These are phyloP conservation scores for Parapristionchus giblindavisi DNA, from an alignment of 2,888 invertebrate species.

Conservation along the genomic window DNA sequence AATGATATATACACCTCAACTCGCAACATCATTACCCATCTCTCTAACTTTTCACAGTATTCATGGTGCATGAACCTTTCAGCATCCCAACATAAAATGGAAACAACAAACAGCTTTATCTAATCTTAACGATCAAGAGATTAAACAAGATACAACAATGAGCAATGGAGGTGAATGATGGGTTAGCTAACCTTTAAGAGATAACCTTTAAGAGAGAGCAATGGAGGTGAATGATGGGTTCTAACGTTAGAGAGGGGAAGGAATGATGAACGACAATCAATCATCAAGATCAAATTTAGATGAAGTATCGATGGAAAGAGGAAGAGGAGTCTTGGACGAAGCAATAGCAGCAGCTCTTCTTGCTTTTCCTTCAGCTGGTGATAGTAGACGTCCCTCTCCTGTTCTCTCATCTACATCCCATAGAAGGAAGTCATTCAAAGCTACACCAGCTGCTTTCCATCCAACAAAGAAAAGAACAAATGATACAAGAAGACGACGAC, in stretches of 20 bases:
- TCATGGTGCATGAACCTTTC: not conserved
- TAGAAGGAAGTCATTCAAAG: conserved; percentile 58
- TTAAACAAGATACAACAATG: not conserved
- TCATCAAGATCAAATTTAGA: conserved; percentile 55
- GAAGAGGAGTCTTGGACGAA: conserved; percentile 39
- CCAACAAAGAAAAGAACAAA: conserved; percentile 63
- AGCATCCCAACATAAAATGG: not conserved
- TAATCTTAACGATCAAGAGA: not conserved
- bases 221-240: not conserved
- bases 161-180: too few species aligned
- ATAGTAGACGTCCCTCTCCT: conserved; percentile 50
- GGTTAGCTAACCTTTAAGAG: too few species aligned
- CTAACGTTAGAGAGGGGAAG: not conserved
- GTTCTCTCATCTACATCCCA: conserved; percentile 55
- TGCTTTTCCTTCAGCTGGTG: conserved; percentile 54
- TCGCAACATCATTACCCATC: not conserved
- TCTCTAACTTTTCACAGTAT: conserved; percentile 1
- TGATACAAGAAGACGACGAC: conserved; percentile 57
- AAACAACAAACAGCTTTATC: not conserved
- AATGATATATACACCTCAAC: not conserved
- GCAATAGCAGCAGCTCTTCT: conserved; percentile 43
- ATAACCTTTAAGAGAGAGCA: too few species aligned
- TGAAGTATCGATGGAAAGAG: conserved; percentile 41
- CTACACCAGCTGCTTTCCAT: conserved; percentile 62
- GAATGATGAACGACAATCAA: conserved; percentile 24